phyloP scores from a whole-genome alignment of 2,113 vertebrate species.

The Ahaetulla prasina region DNA sequence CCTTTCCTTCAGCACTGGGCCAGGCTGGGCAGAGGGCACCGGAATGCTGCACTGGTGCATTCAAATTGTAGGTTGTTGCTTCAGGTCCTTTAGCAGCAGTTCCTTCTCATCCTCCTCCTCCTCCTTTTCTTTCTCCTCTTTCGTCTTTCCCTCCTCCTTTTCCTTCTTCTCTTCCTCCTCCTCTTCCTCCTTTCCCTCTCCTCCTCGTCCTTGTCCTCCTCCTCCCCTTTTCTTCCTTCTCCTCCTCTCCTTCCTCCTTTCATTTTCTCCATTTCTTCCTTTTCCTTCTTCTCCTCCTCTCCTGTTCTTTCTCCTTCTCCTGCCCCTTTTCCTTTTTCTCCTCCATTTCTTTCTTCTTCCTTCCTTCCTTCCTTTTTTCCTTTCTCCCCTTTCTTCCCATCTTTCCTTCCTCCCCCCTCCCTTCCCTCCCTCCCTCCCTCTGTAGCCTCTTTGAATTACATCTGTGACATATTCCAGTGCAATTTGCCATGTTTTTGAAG shows the following conservation, averaged over 20 bases:
- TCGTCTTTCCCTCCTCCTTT: rapidly evolving
- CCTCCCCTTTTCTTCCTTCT: rapidly evolving
- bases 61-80: background rate
- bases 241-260: background rate
- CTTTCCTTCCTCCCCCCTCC: rapidly evolving
- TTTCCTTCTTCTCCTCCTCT: no score
- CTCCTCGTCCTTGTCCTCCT: background rate
- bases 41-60: background rate
- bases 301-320: background rate
- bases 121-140: no score
- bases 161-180: no score
- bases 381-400: background rate
- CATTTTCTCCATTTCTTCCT: no score
- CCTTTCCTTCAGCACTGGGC: background rate
- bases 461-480: background rate
- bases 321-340: no score
- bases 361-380: no score
- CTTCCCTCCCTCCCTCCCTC: background rate
- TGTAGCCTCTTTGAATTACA: background rate
- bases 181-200: no score
- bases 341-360: background rate
- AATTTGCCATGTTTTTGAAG: background rate
- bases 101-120: background rate
- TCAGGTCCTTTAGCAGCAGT: background rate
- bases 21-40: background rate